Percentiles rank a stretch among this genome's conserved stretches.
phyloP scores from a whole-genome alignment of 2,888 invertebrate species.

The Eulithis testata region DNA sequence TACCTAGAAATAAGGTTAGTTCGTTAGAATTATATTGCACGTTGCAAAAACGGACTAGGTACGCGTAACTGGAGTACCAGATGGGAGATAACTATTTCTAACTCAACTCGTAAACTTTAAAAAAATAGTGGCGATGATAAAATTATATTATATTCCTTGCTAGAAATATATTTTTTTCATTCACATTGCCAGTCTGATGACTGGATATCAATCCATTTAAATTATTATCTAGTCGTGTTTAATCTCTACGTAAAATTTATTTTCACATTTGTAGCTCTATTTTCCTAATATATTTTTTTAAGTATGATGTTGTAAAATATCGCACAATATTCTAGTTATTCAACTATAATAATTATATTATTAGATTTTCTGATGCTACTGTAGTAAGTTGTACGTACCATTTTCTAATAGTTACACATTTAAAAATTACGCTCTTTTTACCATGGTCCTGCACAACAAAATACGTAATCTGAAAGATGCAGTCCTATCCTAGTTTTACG shows the following conservation, averaged over 20 bases:
- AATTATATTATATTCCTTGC: constrained; percentile 10
- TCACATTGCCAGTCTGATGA: not conserved
- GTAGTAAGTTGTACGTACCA: constrained; percentile 1
- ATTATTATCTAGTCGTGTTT: constrained; percentile 30
- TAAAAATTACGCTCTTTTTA: constrained; percentile 5
- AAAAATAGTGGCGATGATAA: not conserved
- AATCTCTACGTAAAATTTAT: constrained; percentile 8
- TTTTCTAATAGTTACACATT: not conserved
- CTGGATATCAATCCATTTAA: not conserved
- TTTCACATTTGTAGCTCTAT: not conserved
- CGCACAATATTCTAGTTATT: constrained; percentile 13
- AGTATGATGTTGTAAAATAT: constrained; percentile 1
- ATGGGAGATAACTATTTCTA: not conserved
- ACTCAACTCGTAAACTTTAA: not conserved
- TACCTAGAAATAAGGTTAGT: constrained; percentile 1
- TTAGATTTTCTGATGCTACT: constrained; percentile 11
- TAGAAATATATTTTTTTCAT: too few relatives aligned
- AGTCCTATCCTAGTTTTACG: not conserved
- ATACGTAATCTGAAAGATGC: too few relatives aligned
- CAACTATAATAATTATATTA: not conserved
- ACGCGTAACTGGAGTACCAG: not conserved
- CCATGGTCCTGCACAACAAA: not conserved
- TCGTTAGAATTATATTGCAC: constrained; percentile 1
- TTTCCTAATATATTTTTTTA: not conserved
- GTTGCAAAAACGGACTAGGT: not conserved